Evolutionary conservation across 2,888 invertebrate species (phyloP), one percentile per base, ranked within the genome.

Genomic region (Macropis europaea): DNA sequence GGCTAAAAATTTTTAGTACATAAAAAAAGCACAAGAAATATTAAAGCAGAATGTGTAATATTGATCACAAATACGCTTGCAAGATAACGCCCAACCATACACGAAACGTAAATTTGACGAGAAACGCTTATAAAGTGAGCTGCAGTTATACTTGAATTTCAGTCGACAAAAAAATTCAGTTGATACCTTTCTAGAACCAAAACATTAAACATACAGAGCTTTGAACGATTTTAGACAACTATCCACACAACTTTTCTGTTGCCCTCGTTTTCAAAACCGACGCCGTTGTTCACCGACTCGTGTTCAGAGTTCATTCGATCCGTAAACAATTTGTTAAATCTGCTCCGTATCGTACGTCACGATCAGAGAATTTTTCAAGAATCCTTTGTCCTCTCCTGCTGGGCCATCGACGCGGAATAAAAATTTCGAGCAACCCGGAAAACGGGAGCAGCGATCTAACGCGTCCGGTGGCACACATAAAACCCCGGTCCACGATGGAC

Each of bases 301-400:
- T 13, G 34, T 47, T 32, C 45, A 30, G 45, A 45, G 38, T 53
- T 61, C 61, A 45, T 45, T 32, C 9, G 15, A 7, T 26, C 38
- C 13, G 47, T 53, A 40, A 43, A 40, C 38, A 62, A 6, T 67
- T 62, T 47, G 47, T 53, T 47, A 28, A 64, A 64, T 43, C 22
- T 28, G 3, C 34, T 22, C n/a, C 19, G 40, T 30, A 13, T 3
- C 7, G 4, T 22, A 19, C 19, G 1, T 32, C 3, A 2, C 34
- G 22, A 32, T 42, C 26, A 2, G 1, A 5, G 28, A 13, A 7
- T 32, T 38, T 45, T 34, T 22, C 34, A 4, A 11, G 6, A n/a
- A 40, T 6, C 15, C n/a, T n/a, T n/a, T n/a, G n/a, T n/a, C n/a
- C n/a, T n/a, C n/a, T n/a, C n/a, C n/a, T n/a, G 6, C 19, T 6